Evolutionary conservation across 1,140 invertebrate genomes (phyloP).

Genomic region (Magallana ariakensis): DNA sequence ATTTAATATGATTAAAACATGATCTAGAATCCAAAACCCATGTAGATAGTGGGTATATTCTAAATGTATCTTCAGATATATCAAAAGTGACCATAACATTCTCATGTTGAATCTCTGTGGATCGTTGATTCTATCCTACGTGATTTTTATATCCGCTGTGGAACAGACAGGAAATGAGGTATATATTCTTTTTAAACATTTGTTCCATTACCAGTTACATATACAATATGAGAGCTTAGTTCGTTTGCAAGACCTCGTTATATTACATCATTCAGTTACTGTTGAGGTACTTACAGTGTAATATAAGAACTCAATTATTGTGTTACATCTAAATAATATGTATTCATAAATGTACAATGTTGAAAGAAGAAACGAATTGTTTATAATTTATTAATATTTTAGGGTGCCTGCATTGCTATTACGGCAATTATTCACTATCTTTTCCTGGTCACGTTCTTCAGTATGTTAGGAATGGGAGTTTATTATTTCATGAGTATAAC

Average conservation of each 20-base stretch:
- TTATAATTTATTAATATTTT: neutral
- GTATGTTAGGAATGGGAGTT: conserved; percentile 36
- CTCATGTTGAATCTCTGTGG: neutral
- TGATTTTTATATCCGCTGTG: neutral
- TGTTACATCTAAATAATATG: neutral
- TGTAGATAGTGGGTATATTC: neutral
- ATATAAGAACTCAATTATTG: neutral
- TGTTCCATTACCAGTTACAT: too few species aligned
- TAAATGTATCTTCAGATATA: neutral
- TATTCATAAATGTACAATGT: neutral
- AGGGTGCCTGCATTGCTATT: conserved; percentile 18
- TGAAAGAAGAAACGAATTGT: neutral
- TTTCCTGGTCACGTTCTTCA: conserved; percentile 39
- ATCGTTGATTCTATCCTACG: neutral
- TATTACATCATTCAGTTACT: neutral
- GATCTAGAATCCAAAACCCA: neutral
- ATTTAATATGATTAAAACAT: neutral
- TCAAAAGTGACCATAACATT: neutral
- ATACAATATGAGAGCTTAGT: too few species aligned
- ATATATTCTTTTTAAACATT: neutral
- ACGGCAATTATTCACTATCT: conserved; percentile 40
- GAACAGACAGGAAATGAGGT: neutral
- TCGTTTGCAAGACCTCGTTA: neutral
- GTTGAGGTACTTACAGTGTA: too few species aligned
- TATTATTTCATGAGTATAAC: conserved; percentile 39